Base-by-base conservation (phyloP, 2,113 vertebrate species). In the Neolamprologus falcicula region DNA sequence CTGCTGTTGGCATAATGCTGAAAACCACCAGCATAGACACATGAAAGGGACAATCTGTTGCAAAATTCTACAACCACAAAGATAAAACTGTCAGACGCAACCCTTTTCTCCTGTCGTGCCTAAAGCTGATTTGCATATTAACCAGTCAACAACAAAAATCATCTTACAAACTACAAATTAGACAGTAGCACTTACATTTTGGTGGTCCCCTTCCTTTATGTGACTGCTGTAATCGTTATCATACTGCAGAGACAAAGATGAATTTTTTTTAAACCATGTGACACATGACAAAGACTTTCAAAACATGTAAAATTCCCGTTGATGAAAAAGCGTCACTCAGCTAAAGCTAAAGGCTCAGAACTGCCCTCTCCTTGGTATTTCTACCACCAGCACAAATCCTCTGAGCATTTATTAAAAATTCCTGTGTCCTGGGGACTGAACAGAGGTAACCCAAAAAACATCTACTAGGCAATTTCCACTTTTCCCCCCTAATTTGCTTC, bases 321-420 rank as follows among this genome's bases (percentile, higher is more conserved):
- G 9, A 42, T 68, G 17, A 80, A 83, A 78, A n/a, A 4, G 26
- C 73, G 80, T 88, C 16, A 80, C 57, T 54, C 19, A 66, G 47
- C 37, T 63, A 19, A 63, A 37, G 66, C 71, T 47, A 24, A 54
- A 73, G 61, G 24, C 26, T 54, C 45, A 81, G 21, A 85, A 68
- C 61, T 84, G 85, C 73, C 47, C 21, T 57, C 53, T 85, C 45
- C 79, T 81, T 68, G 82, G 78, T 14, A 52, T 83, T 91, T 84
- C 73, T 55, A 47, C 59, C 52, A 54, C 40, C 8, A 31, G 24
- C 47, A 76, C 73, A 90, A 87, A 88, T 90, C 86, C 88, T 83
- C 68, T 57, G 78, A 79, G 53, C 33, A 45, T 82, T 95, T 93
- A 95, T 96, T 94, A 94, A 93, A 92, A 91, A 95, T 91, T 93